Percentiles rank a stretch among this genome's conserved stretches.
phyloP scores from a whole-genome alignment of 23 tunicate genomes.

The Phallusia fumigata region DNA sequence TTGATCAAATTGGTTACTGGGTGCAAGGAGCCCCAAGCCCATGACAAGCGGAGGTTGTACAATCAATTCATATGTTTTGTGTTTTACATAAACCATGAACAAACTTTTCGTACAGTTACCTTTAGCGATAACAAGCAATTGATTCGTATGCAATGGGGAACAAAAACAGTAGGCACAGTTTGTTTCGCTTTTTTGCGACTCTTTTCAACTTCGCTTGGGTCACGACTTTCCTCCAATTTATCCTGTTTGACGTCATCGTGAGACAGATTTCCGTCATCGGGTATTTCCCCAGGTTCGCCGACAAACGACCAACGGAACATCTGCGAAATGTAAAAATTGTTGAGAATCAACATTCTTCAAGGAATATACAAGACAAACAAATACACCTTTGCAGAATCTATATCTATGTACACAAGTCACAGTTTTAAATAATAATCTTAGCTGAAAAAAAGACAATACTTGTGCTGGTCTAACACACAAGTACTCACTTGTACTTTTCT shows the following conservation, averaged over 20 bases:
- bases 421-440: too few species aligned
- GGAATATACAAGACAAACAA: neutral
- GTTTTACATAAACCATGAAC: neutral
- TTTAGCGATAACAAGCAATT: slow-evolving; percentile 28
- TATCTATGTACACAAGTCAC: too few species aligned
- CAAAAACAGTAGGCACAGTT: slow-evolving; percentile 18
- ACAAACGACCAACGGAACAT: slow-evolving; percentile 90
- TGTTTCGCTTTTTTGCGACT: slow-evolving; percentile 7
- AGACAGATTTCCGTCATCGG: neutral
- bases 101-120: slow-evolving; percentile 13
- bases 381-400: too few species aligned
- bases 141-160: slow-evolving; percentile 83
- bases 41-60: too few species aligned
- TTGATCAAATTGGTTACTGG: too few species aligned
- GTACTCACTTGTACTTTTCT: too few species aligned
- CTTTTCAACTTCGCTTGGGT: neutral
- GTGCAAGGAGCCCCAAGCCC: too few species aligned
- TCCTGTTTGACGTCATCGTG: neutral
- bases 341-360: neutral
- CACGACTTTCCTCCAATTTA: neutral
- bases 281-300: slow-evolving; percentile 48
- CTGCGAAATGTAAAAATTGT: slow-evolving; percentile 22
- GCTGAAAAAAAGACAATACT: too few species aligned
- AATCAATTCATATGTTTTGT: too few species aligned
- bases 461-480: too few species aligned